Conservation (phyloP, 1,140 invertebrate species). For the Drosophila santomea region DNA sequence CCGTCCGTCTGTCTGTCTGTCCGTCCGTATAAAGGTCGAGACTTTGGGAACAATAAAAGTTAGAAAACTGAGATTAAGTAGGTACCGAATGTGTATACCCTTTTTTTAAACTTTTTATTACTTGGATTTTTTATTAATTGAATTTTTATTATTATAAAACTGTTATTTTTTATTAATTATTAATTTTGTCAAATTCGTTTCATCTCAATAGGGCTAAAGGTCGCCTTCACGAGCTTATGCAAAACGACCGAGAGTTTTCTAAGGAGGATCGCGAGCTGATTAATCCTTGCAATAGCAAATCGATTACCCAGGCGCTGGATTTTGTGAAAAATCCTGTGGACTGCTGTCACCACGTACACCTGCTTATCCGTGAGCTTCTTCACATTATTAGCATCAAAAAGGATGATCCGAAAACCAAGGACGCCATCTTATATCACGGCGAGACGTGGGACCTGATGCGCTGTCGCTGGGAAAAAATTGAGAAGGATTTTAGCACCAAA, state of each 20-base stretch:
- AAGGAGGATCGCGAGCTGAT: constrained; percentile 90
- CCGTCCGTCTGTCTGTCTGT: too few relatives aligned
- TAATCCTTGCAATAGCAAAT: constrained; percentile 95
- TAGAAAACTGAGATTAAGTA: too few relatives aligned
- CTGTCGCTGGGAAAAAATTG: constrained; percentile 98
- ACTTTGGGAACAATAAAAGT: too few relatives aligned
- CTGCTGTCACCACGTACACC: constrained; percentile 95
- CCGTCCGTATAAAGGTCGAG: too few relatives aligned
- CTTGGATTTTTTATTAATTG: too few relatives aligned
- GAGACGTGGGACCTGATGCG: constrained; percentile 99
- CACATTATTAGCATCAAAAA: constrained; percentile 93
- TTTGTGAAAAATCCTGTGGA: constrained; percentile 98
- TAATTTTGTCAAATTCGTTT: background rate
- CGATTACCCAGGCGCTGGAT: constrained; percentile 94
- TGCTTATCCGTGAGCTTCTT: constrained; percentile 94
- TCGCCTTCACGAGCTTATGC: constrained; percentile 96
- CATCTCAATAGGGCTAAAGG: constrained; percentile 93
- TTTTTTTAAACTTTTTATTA: too few relatives aligned
- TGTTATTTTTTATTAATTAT: background rate
- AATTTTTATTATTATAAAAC: too few relatives aligned
- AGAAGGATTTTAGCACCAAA: constrained; percentile 98
- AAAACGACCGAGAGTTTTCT: constrained; percentile 95
- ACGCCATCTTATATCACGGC: constrained; percentile 97
- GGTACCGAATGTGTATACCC: too few relatives aligned
- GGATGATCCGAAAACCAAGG: constrained; percentile 95